Evolutionary conservation across 1,140 invertebrate genomes (phyloP), one percentile per base, ranked within the genome.

Genomic region (Penaeus japonicus): DNA sequence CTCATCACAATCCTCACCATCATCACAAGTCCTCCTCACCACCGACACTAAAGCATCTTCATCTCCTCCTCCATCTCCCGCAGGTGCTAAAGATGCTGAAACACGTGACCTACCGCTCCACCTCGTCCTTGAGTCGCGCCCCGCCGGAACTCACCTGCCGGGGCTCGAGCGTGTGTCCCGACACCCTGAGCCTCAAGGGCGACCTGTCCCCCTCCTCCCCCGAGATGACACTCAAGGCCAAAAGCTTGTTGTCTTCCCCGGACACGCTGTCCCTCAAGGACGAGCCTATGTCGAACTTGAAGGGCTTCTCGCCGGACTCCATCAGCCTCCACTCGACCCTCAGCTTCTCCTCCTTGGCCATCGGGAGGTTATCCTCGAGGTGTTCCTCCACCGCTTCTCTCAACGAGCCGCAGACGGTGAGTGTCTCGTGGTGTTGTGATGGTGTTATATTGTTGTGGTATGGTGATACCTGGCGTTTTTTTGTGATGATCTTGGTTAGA

Each of bases 101-200:
- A 93, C 96, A 97, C 95, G 96, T 97, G 92, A 96, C 96, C 93
- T 94, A 96, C 92, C 96, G 96, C 90, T 96, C 96, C 92, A 89
- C 91, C 87, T 90, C 90, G 65, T 81, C 91, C 90, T 75, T 91
- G 90, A 65, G 87, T 75, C 90, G 85, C 18, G 32, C 59, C 20
- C 62, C 85, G 2, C 1, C 85, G 22, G 85, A 87, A 39, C 78
- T 87, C 30, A 87, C 85, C 77, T 87, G 85, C 85, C 85, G 79
- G 79, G 54, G 89, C 57, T 88, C 84, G 53, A 89, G 90, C 22
- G 86, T 89, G 73, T 90, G 85, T 70, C 82, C 95, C 95, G 90
- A 86, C 53, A 73, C 73, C 77, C 82, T 95, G 95, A 90, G 77
- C 53, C 54, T 53, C 95, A 96, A 77, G 73, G n/a, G 30, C 39